These are phyloP conservation scores for Ctenopoma kingsleyae DNA, from an alignment of 2,797 vertebrate species.

Conservation along the genomic window DNA sequence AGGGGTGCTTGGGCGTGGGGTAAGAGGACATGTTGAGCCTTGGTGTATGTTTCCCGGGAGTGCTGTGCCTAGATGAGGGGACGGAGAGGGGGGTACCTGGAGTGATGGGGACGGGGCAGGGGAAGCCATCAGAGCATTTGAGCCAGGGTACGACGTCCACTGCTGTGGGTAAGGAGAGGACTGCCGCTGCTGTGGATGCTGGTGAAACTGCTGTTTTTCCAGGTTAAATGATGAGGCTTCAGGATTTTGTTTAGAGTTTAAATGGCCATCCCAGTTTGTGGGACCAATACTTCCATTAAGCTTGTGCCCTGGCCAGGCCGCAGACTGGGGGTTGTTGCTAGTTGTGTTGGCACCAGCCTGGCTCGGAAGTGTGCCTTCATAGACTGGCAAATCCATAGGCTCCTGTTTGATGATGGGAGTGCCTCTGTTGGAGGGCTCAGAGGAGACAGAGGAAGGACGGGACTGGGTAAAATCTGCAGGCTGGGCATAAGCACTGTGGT, in stretches of 20 bases:
- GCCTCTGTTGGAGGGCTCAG: slow-evolving; percentile 75
- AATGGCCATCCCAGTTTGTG: slow-evolving; percentile 85
- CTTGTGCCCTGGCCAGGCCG: slow-evolving; percentile 87
- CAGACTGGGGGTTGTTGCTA: slow-evolving; percentile 71
- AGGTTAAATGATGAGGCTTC: slow-evolving; percentile 67
- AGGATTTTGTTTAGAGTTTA: slow-evolving; percentile 62
- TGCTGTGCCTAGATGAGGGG: slow-evolving; percentile 70
- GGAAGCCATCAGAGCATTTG: slow-evolving; percentile 74
- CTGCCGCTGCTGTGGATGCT: slow-evolving; percentile 78
- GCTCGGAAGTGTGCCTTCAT: slow-evolving; percentile 67
- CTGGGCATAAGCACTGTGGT: slow-evolving; percentile 64
- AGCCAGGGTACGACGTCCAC: slow-evolving; percentile 85
- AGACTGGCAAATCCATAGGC: slow-evolving; percentile 86
- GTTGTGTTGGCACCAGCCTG: slow-evolving; percentile 71
- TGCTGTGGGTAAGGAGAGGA: slow-evolving; percentile 79
- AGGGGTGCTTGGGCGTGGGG: slow-evolving; percentile 49
- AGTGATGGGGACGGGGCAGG: slow-evolving; percentile 73
- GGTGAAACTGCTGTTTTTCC: slow-evolving; percentile 80
- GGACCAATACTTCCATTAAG: slow-evolving; percentile 82
- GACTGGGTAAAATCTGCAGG: slow-evolving; percentile 70
- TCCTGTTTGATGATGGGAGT: slow-evolving; percentile 93
- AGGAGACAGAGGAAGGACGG: slow-evolving; percentile 74
- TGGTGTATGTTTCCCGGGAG: slow-evolving; percentile 57
- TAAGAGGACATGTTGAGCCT: slow-evolving; percentile 45
- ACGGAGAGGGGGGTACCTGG: slow-evolving; percentile 70